Evolutionary conservation across 1,140 invertebrate genomes (phyloP).

Genomic region (Sipha flava): DNA sequence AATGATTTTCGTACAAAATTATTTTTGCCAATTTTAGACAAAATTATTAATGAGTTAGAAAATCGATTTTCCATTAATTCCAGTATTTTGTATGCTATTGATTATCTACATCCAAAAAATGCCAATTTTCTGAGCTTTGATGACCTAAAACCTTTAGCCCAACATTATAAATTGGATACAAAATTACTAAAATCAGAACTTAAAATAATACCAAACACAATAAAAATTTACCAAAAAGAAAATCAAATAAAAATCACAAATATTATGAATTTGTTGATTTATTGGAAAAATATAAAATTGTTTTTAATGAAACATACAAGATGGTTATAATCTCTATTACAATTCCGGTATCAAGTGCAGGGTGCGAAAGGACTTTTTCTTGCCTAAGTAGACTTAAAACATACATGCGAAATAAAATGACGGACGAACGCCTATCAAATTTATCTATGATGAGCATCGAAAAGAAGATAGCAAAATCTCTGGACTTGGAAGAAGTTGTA

Average conservation of each 20-base stretch:
- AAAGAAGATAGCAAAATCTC: not conserved
- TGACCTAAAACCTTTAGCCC: too few species aligned
- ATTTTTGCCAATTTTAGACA: not conserved
- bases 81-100: too few species aligned
- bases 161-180: too few species aligned
- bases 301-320: constrained; percentile 2
- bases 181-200: too few species aligned
- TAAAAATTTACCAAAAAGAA: too few species aligned
- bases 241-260: too few species aligned
- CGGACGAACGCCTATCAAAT: too few species aligned
- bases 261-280: not conserved
- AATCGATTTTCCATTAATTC: not conserved
- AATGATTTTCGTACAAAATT: not conserved
- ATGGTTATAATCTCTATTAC: not conserved
- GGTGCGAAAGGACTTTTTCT: not conserved
- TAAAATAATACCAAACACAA: too few species aligned
- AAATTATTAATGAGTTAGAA: constrained; percentile 8
- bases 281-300: not conserved
- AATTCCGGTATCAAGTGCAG: not conserved
- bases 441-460: not conserved
- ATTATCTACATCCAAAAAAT: not conserved
- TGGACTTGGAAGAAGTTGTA: not conserved
- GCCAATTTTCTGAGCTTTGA: not conserved
- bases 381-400: too few species aligned
- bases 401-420: too few species aligned